Evolutionary conservation across 2,113 vertebrate species (phyloP).

Genomic region (Eurypyga helias): DNA sequence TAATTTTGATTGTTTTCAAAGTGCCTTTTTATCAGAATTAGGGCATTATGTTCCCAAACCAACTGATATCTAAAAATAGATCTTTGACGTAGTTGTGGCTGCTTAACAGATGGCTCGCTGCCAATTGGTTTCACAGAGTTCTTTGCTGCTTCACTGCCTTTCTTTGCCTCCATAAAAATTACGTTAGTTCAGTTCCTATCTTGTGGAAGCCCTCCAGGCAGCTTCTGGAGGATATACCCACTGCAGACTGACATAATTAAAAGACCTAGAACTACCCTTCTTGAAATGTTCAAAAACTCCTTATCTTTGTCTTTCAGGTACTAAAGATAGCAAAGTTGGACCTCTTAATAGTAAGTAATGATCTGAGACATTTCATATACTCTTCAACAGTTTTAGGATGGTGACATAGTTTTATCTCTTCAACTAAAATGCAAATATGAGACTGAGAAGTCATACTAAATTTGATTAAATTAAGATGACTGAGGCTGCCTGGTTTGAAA

Average conservation of each 20-base stretch:
- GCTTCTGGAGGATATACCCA: neutral
- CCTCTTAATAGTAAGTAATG: neutral
- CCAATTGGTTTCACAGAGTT: constrained; percentile 38
- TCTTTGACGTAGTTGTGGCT: constrained; percentile 46
- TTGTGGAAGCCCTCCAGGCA: neutral
- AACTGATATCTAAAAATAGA: neutral
- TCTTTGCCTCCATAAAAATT: constrained; percentile 6
- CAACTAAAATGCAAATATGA: neutral
- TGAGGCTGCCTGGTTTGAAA: neutral
- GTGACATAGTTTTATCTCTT: neutral
- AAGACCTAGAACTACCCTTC: neutral
- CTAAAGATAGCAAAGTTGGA: neutral
- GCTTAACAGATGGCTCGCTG: constrained; percentile 53
- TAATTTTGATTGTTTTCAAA: constrained; percentile 5
- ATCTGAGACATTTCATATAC: neutral
- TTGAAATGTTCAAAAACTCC: neutral
- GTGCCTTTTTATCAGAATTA: constrained; percentile 26
- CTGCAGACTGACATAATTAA: neutral
- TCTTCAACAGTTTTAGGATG: neutral
- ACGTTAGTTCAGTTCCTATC: neutral
- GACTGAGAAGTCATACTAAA: neutral
- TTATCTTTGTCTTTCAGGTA: neutral
- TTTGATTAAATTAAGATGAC: neutral
- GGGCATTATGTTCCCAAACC: constrained; percentile 42
- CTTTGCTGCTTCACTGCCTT: constrained; percentile 27